Evolutionary conservation across 2,797 vertebrate genomes (phyloP).

Genomic region (Notoglanidium macrostoma): DNA sequence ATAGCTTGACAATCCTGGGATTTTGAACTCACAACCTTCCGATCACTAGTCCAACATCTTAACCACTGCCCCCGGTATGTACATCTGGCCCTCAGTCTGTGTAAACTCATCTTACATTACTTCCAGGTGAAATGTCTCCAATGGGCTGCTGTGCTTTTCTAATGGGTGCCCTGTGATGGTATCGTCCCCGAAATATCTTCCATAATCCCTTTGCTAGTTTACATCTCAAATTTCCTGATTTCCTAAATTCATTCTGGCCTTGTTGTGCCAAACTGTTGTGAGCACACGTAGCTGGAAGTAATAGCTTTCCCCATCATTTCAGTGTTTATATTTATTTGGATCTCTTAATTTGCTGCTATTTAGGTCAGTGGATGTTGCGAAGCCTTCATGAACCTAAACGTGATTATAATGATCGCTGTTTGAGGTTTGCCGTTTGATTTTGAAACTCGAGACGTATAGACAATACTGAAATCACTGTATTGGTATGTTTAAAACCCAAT

Average conservation of each 20-base stretch:
- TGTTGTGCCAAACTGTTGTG: not conserved
- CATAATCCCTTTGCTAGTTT: not conserved
- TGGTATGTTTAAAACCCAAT: not conserved
- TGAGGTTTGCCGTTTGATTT: not conserved
- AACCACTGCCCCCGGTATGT: not conserved
- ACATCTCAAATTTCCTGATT: not conserved
- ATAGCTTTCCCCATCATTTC: not conserved
- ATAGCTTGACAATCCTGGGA: too few species aligned
- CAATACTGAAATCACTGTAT: not conserved
- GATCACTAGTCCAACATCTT: too few species aligned
- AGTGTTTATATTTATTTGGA: not conserved
- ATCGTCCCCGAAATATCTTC: slow-evolving; percentile 32
- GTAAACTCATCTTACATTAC: not conserved
- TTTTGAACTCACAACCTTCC: too few species aligned
- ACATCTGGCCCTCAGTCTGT: not conserved
- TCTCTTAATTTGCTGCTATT: not conserved
- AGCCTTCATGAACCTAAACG: not conserved
- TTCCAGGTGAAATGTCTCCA: not conserved
- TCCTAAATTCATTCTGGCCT: not conserved
- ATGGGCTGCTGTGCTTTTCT: not conserved
- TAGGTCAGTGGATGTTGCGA: not conserved
- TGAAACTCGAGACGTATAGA: not conserved
- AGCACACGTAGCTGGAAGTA: not conserved
- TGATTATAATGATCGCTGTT: not conserved
- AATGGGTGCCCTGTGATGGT: not conserved